phyloP scores from a whole-genome alignment of 1,140 invertebrate species.

The Parasteatoda tepidariorum region DNA sequence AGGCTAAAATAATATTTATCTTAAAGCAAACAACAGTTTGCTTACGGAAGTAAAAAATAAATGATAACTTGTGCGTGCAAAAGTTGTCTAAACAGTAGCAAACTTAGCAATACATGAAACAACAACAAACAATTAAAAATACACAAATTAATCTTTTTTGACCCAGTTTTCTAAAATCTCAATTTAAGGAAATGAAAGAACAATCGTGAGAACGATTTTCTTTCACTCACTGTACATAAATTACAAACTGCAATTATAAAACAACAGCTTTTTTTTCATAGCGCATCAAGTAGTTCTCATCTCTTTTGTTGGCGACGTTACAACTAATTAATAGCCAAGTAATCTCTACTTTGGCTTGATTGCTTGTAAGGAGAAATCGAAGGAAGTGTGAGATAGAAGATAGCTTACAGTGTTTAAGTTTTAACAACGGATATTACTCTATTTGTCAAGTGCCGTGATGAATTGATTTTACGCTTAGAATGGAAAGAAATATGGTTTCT shows the following conservation, averaged over 20 bases:
- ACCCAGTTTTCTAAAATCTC: constrained; percentile 10
- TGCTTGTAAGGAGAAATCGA: background rate
- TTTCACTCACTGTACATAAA: background rate
- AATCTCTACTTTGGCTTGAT: background rate
- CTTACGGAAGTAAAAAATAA: no score
- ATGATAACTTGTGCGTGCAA: no score
- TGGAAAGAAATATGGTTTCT: constrained; percentile 27
- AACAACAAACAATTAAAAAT: background rate
- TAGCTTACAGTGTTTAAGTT: constrained; percentile 16
- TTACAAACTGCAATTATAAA: background rate
- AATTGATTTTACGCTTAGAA: constrained; percentile 15
- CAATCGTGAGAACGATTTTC: background rate
- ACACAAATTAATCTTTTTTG: constrained; percentile 1
- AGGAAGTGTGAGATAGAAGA: constrained; percentile 26
- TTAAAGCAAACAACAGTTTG: no score
- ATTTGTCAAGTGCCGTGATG: constrained; percentile 35
- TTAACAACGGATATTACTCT: constrained; percentile 41
- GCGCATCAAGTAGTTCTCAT: background rate
- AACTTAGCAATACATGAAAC: background rate
- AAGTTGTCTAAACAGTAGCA: no score
- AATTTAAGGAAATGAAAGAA: background rate
- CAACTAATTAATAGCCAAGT: constrained; percentile 34
- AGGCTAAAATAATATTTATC: no score
- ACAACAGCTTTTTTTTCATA: background rate
- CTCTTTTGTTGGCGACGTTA: constrained; percentile 16